These are phyloP conservation scores for Catharus minimus DNA, from an alignment of 2,113 vertebrate genomes.

Conservation along the genomic window DNA sequence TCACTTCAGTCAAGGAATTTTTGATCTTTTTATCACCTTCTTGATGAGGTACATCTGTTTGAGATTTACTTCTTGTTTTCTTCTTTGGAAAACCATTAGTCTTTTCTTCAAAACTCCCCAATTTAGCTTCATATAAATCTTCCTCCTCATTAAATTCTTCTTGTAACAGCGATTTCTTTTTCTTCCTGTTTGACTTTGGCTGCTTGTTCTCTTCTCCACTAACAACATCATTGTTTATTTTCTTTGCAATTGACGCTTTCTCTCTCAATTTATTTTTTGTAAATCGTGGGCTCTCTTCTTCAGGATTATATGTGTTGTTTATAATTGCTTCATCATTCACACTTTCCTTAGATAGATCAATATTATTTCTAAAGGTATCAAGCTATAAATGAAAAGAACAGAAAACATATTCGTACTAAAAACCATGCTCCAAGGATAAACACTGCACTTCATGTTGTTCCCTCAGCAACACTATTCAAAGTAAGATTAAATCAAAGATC, in stretches of 20 bases:
- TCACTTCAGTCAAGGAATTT: constrained; percentile 52
- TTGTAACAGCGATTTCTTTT: constrained; percentile 56
- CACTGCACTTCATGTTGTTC: not conserved
- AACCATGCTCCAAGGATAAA: not conserved
- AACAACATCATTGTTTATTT: constrained; percentile 73
- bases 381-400: constrained; percentile 77
- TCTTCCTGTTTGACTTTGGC: constrained; percentile 70
- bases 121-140: constrained; percentile 34
- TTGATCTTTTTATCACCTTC: constrained; percentile 68
- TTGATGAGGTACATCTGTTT: constrained; percentile 56
- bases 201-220: constrained; percentile 64
- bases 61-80: constrained; percentile 43
- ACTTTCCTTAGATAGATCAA: constrained; percentile 77
- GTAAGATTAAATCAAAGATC: not conserved
- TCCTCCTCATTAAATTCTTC: constrained; percentile 62
- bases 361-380: constrained; percentile 79
- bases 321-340: constrained; percentile 78
- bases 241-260: constrained; percentile 66
- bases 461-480: not conserved
- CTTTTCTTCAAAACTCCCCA: constrained; percentile 38
- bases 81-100: constrained; percentile 43
- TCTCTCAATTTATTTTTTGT: constrained; percentile 81
- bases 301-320: constrained; percentile 74
- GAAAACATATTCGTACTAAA: constrained; percentile 16
- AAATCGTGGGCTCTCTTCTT: constrained; percentile 78